Evolutionary conservation across 2,888 invertebrate genomes (phyloP).

Genomic region (Eupithecia subumbrata): DNA sequence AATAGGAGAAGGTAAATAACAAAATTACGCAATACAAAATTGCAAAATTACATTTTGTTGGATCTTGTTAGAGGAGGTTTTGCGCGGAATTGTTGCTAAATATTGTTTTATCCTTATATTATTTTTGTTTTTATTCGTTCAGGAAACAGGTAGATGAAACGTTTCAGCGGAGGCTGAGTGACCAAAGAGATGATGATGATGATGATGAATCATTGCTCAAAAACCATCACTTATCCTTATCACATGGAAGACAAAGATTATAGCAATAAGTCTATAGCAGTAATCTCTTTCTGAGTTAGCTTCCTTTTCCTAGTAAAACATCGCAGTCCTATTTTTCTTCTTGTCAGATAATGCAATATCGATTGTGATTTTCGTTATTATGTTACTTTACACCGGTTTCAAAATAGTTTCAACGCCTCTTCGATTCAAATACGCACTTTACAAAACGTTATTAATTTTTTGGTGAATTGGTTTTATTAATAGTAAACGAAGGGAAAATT

Average conservation of each 20-base stretch:
- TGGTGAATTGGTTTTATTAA: neutral
- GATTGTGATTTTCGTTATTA: slow-evolving; percentile 29
- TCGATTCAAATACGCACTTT: neutral
- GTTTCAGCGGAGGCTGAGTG: neutral
- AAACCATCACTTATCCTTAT: neutral
- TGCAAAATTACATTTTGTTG: no score
- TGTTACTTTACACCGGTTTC: slow-evolving; percentile 26
- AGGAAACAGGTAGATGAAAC: neutral
- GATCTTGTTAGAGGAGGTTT: no score
- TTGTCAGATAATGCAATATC: slow-evolving; percentile 23
- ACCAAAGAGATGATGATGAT: no score
- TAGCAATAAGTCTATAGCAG: neutral
- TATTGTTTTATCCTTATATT: no score
- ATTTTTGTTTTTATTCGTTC: neutral
- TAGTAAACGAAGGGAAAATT: neutral
- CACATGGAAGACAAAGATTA: neutral
- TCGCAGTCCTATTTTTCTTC: neutral
- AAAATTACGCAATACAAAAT: no score
- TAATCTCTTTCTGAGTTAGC: neutral
- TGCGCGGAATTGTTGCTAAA: no score
- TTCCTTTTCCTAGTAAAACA: neutral
- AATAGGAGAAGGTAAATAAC: no score
- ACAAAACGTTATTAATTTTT: neutral
- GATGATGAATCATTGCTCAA: neutral
- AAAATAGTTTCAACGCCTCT: neutral